Evolutionary conservation across 2,888 invertebrate species (phyloP).

Genomic region (Smittia sp.): DNA sequence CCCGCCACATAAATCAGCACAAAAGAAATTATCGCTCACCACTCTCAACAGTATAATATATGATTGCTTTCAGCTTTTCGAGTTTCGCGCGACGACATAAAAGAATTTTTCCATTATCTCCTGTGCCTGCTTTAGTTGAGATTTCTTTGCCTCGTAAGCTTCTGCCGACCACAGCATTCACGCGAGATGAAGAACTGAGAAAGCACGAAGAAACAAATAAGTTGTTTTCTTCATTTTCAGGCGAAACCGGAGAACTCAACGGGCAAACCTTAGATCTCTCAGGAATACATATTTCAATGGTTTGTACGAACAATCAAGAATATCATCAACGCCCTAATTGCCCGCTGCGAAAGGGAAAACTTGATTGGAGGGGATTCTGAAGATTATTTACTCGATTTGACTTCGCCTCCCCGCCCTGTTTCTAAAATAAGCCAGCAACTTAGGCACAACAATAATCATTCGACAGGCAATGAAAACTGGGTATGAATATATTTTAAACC

Average conservation of each 20-base stretch:
- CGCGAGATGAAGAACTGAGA: background rate
- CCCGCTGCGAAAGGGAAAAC: background rate
- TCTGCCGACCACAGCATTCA: background rate
- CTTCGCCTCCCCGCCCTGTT: background rate
- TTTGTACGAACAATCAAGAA: background rate
- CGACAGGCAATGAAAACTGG: too few relatives aligned
- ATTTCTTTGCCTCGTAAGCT: background rate
- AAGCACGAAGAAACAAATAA: background rate
- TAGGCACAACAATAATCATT: background rate
- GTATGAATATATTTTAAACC: too few relatives aligned
- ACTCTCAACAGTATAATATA: slow-evolving; percentile 28
- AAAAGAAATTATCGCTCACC: background rate
- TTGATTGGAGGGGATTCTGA: slow-evolving; percentile 13
- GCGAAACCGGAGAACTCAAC: background rate
- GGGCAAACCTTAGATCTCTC: background rate
- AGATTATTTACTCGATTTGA: slow-evolving; percentile 9
- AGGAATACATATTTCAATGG: background rate
- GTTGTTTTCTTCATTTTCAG: slow-evolving; percentile 1
- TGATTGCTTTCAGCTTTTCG: slow-evolving; percentile 36
- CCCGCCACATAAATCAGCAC: background rate
- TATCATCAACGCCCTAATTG: slow-evolving; percentile 37
- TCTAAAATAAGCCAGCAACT: background rate
- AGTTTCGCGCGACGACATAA: slow-evolving; percentile 30
- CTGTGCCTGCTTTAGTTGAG: slow-evolving; percentile 18
- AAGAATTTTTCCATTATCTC: slow-evolving; percentile 35